phyloP scores from a whole-genome alignment of 2,797 vertebrate genomes.

The Onychomys leucogaster region DNA sequence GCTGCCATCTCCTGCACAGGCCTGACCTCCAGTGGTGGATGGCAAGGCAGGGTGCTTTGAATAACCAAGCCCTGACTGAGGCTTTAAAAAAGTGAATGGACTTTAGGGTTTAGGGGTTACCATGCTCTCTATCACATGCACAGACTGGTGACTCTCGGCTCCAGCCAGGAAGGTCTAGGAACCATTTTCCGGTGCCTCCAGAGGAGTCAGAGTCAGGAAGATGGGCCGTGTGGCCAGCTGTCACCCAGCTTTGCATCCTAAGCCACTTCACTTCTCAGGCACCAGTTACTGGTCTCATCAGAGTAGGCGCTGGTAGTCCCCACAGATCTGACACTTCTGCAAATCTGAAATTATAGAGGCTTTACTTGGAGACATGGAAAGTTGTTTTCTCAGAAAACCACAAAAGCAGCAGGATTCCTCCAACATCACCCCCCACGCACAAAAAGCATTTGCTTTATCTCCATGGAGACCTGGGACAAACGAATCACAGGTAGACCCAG shows the following conservation, averaged over 20 bases:
- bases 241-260: too few relatives aligned
- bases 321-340: not conserved
- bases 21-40: not conserved
- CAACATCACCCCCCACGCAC: not conserved
- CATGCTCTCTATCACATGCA: not conserved
- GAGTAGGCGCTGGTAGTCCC: not conserved
- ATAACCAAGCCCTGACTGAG: not conserved
- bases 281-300: not conserved
- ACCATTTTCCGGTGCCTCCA: fast-evolving
- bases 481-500: not conserved
- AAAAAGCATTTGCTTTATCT: not conserved
- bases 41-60: fast-evolving
- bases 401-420: not conserved
- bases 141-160: not conserved
- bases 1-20: fast-evolving
- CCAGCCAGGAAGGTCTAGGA: not conserved
- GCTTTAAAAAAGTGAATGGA: not conserved
- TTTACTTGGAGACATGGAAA: slow-evolving; percentile 47
- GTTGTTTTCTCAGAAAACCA: not conserved
- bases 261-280: not conserved
- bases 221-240: fast-evolving
- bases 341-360: not conserved
- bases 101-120: not conserved
- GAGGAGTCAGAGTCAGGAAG: not conserved
- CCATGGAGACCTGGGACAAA: not conserved